A percentile compares a stretch with the other conserved stretches of the same genome.
These are phyloP conservation scores for Urophycis tenuis DNA, from an alignment of 2,797 vertebrate genomes.

Conservation along the genomic window DNA sequence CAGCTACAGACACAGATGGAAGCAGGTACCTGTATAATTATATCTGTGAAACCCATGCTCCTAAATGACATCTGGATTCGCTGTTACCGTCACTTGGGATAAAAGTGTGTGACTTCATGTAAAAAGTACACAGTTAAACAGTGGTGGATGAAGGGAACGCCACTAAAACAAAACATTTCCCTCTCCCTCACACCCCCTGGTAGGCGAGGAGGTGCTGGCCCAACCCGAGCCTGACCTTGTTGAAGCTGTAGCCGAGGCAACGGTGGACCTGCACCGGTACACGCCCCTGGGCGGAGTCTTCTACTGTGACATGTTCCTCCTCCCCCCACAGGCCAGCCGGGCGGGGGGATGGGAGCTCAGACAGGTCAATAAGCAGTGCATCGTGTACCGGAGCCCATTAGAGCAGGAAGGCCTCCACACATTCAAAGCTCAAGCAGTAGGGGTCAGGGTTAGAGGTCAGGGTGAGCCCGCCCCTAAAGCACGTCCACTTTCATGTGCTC, in stretches of 20 bases:
- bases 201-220: conserved; percentile 13
- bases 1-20: conserved; percentile 51
- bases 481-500: too few species aligned
- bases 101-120: background rate
- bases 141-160: too few species aligned
- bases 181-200: conserved; percentile 27
- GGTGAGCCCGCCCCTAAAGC: too few species aligned
- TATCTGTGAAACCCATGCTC: background rate
- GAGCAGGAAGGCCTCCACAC: too few species aligned
- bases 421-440: too few species aligned
- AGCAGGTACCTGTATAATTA: background rate
- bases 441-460: too few species aligned
- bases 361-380: conserved; percentile 64
- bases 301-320: conserved; percentile 70
- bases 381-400: too few species aligned
- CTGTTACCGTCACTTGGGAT: background rate
- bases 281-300: conserved; percentile 79
- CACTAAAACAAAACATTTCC: too few species aligned
- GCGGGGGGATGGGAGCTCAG: conserved; percentile 75
- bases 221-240: background rate
- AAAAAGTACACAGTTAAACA: background rate
- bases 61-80: background rate
- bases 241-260: background rate
- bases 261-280: conserved; percentile 76
- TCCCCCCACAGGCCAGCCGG: conserved; percentile 73